A percentile compares a stretch with the other conserved stretches of the same genome.
Evolutionary conservation across 2,888 invertebrate species (phyloP).

Genomic region (Dione vanillae): DNA sequence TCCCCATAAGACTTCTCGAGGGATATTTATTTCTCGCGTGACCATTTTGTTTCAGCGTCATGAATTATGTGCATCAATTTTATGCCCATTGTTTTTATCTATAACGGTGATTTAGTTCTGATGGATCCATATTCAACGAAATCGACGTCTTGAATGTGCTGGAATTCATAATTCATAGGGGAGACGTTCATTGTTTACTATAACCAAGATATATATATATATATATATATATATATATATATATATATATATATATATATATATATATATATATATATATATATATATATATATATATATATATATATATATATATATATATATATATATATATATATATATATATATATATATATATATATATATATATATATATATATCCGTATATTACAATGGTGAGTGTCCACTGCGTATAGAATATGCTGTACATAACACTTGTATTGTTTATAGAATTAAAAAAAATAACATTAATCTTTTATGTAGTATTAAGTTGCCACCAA

Average conservation of each 20-base stretch:
- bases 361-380: too few species aligned
- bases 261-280: too few species aligned
- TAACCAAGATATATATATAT: too few species aligned
- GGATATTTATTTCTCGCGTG: constrained; percentile 55
- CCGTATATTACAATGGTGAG: too few species aligned
- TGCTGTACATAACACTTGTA: background rate
- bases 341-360: too few species aligned
- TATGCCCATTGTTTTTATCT: constrained; percentile 64
- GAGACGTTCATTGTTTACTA: constrained; percentile 40
- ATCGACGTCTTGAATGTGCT: constrained; percentile 42
- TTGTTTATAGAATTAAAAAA: background rate
- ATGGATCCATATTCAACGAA: constrained; percentile 56
- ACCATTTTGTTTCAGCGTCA: constrained; percentile 56
- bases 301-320: too few species aligned
- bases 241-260: too few species aligned
- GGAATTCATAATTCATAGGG: constrained; percentile 44
- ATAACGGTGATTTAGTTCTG: constrained; percentile 60
- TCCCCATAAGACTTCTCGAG: constrained; percentile 59
- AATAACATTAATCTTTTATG: background rate
- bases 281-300: too few species aligned
- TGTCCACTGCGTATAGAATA: constrained; percentile 5
- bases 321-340: too few species aligned
- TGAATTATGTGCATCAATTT: constrained; percentile 79
- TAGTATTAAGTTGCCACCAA: too few species aligned
- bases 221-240: too few species aligned